Conservation (phyloP, 2,797 vertebrate genomes). For the Heteromormyrus szaboi region DNA sequence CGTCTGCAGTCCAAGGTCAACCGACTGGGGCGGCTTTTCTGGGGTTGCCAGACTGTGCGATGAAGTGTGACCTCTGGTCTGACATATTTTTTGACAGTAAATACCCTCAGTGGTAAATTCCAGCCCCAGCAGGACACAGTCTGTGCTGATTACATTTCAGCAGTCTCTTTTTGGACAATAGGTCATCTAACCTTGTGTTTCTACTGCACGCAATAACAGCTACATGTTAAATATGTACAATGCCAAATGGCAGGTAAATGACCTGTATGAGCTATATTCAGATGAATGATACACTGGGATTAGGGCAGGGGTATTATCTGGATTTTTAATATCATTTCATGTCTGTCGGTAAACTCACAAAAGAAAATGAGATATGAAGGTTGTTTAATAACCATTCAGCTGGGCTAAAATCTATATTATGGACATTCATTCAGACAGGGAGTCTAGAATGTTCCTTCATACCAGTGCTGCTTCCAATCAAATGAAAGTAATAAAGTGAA, state of each 20-base stretch:
- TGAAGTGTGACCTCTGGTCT: background rate
- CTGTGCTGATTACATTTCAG: background rate
- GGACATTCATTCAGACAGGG: background rate
- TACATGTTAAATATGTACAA: background rate
- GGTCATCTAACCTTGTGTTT: background rate
- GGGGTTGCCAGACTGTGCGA: background rate
- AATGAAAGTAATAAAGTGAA: background rate
- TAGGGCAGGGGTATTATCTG: background rate
- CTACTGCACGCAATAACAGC: background rate
- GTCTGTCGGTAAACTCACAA: background rate
- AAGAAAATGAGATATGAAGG: background rate
- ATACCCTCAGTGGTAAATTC: background rate
- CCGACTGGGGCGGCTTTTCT: background rate
- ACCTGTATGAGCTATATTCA: background rate
- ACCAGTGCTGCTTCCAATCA: background rate
- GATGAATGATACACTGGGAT: background rate
- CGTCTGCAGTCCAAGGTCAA: background rate
- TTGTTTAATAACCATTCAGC: background rate
- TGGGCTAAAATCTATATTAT: background rate
- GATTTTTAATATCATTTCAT: background rate
- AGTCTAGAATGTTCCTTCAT: conserved; percentile 1
- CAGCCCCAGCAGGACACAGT: background rate
- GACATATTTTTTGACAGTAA: background rate
- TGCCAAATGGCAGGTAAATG: background rate
- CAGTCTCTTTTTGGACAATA: background rate